Percentiles rank a stretch among this genome's conserved stretches.
phyloP scores from a whole-genome alignment of 2,888 invertebrate species.

The Chrysolina haemoptera region DNA sequence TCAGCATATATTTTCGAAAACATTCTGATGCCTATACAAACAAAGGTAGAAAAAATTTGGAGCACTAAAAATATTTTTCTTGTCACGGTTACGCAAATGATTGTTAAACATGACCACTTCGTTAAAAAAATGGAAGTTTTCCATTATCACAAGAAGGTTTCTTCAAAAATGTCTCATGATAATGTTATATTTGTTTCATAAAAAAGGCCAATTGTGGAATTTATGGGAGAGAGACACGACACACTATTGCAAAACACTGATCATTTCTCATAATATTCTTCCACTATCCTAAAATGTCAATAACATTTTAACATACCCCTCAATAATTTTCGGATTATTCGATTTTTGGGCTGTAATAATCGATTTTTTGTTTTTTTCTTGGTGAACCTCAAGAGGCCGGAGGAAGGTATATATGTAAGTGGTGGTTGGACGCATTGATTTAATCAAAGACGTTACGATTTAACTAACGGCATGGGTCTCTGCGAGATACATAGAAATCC shows the following conservation, averaged over 20 bases:
- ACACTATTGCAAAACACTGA: background rate
- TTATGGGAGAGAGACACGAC: background rate
- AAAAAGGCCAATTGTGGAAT: background rate
- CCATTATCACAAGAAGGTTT: no score
- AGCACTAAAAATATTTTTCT: no score
- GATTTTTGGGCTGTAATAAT: constrained; percentile 14
- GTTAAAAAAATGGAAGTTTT: no score
- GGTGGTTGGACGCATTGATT: constrained; percentile 25
- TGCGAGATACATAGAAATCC: constrained; percentile 22
- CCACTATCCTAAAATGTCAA: constrained; percentile 14
- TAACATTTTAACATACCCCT: background rate
- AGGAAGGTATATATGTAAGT: constrained; percentile 34
- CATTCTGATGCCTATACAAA: no score
- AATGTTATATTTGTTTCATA: no score
- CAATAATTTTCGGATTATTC: background rate
- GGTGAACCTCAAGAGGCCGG: constrained; percentile 29
- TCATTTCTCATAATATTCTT: background rate
- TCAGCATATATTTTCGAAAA: no score
- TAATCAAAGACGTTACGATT: constrained; percentile 18
- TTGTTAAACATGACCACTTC: no score
- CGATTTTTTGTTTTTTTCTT: constrained; percentile 30
- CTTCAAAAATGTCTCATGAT: no score
- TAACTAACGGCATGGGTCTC: constrained; percentile 18
- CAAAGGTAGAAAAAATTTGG: no score
- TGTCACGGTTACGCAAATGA: no score